Conservation (phyloP, 1,140 invertebrate species). For the Drosophila mauritiana region DNA sequence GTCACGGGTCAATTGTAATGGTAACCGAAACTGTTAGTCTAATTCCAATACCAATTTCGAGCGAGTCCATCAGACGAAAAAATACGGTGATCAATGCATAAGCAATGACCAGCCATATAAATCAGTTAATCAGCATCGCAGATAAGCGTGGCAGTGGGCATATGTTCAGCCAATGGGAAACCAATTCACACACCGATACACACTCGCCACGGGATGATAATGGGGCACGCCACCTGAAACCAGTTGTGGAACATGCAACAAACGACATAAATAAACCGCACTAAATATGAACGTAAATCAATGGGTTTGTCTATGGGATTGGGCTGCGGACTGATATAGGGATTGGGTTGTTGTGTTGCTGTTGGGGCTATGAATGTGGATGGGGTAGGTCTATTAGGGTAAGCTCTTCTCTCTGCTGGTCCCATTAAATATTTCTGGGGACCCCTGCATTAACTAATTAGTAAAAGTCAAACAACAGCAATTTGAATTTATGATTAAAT, state of each 20-base stretch:
- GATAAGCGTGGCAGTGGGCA: constrained; percentile 55
- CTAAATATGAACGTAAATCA: constrained; percentile 79
- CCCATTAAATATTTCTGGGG: constrained; percentile 36
- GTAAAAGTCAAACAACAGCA: constrained; percentile 16
- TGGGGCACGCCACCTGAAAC: constrained; percentile 56
- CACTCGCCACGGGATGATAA: constrained; percentile 26
- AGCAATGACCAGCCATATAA: constrained; percentile 74
- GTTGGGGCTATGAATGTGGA: background rate
- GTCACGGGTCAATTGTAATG: constrained; percentile 62
- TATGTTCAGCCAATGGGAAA: constrained; percentile 55
- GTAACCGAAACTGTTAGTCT: constrained; percentile 22
- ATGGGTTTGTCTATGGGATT: constrained; percentile 27
- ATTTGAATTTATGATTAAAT: constrained; percentile 3
- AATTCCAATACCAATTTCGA: constrained; percentile 15
- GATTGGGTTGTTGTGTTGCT: background rate
- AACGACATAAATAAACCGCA: constrained; percentile 59
- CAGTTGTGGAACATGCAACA: constrained; percentile 57
- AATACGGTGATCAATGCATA: constrained; percentile 75
- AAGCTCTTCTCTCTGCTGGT: constrained; percentile 13
- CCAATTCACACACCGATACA: constrained; percentile 28
- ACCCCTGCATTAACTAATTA: constrained; percentile 67
- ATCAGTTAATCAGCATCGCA: constrained; percentile 79
- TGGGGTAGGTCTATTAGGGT: constrained; percentile 3
- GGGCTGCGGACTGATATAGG: background rate
- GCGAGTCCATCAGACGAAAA: constrained; percentile 27